A percentile compares a stretch with the other conserved stretches of the same genome.
These are phyloP conservation scores for Bicyclus anynana DNA, from an alignment of 1,140 invertebrate species.

Conservation along the genomic window DNA sequence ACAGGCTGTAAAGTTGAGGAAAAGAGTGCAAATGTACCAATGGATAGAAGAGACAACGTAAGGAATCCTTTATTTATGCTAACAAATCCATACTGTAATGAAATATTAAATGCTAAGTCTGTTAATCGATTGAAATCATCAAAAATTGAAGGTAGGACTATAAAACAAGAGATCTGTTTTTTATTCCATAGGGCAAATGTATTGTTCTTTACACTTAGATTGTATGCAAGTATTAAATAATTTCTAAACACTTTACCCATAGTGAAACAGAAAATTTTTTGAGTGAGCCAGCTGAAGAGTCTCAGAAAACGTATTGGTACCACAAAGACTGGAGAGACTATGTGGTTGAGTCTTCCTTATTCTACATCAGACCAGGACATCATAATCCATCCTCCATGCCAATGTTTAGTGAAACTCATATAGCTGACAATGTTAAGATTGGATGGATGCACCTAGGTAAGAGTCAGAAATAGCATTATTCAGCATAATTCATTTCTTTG, in stretches of 20 bases:
- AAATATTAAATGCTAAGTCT: too few species aligned
- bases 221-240: too few species aligned
- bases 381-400: constrained; percentile 86
- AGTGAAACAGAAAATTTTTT: constrained; percentile 61
- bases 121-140: too few species aligned
- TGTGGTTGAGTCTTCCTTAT: constrained; percentile 85
- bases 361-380: constrained; percentile 85
- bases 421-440: constrained; percentile 79
- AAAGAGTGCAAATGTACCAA: constrained; percentile 93
- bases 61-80: constrained; percentile 24
- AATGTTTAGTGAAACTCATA: constrained; percentile 79
- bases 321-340: constrained; percentile 90
- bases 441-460: constrained; percentile 75
- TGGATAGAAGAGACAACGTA: constrained; percentile 88
- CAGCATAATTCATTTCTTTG: too few species aligned
- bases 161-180: too few species aligned
- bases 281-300: constrained; percentile 60
- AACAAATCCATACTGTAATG: too few species aligned
- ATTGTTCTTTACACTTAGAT: too few species aligned
- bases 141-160: too few species aligned
- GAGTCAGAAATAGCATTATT: neutral
- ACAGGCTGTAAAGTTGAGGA: constrained; percentile 84
- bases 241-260: too few species aligned
- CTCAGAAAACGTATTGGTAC: constrained; percentile 84
- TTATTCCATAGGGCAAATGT: too few species aligned